phyloP scores from a whole-genome alignment of 2,113 vertebrate genomes.

The Oncorhynchus gorbuscha region DNA sequence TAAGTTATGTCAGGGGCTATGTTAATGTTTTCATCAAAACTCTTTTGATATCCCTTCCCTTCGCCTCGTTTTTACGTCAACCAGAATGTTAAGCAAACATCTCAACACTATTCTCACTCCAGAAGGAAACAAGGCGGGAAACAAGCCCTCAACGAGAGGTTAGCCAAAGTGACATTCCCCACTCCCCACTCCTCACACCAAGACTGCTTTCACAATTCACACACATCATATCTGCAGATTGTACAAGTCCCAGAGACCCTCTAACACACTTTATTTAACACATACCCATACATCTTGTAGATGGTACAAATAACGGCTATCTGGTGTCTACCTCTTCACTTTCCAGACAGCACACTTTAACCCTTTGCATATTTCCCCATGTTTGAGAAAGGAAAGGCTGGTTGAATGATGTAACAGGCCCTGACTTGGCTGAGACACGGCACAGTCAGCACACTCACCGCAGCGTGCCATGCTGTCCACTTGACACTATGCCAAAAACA shows the following conservation, averaged over 20 bases:
- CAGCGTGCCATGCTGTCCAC: slow-evolving; percentile 19
- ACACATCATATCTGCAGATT: slow-evolving; percentile 36
- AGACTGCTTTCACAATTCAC: slow-evolving; percentile 21
- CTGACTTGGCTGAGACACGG: not conserved
- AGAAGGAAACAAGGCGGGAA: not conserved
- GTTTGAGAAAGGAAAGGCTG: slow-evolving; percentile 18
- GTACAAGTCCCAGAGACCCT: not conserved
- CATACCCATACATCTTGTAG: slow-evolving; percentile 4
- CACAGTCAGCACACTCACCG: not conserved
- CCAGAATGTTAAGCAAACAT: slow-evolving; percentile 29
- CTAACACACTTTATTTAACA: not conserved
- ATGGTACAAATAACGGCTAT: not conserved
- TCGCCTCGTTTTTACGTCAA: too few species aligned
- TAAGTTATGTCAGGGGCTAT: not conserved
- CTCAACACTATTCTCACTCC: slow-evolving; percentile 23
- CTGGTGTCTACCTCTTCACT: not conserved
- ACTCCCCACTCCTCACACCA: slow-evolving; percentile 22
- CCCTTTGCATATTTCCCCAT: not conserved
- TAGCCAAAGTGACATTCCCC: slow-evolving; percentile 19
- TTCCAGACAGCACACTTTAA: slow-evolving; percentile 13
- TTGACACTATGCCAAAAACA: slow-evolving; percentile 34
- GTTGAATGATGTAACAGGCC: slow-evolving; percentile 18
- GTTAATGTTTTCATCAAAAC: not conserved
- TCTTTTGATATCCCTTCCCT: not conserved
- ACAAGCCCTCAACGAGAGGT: not conserved